Evolutionary conservation across 2,113 vertebrate species (phyloP).

Genomic region (Gambusia holbrooki): DNA sequence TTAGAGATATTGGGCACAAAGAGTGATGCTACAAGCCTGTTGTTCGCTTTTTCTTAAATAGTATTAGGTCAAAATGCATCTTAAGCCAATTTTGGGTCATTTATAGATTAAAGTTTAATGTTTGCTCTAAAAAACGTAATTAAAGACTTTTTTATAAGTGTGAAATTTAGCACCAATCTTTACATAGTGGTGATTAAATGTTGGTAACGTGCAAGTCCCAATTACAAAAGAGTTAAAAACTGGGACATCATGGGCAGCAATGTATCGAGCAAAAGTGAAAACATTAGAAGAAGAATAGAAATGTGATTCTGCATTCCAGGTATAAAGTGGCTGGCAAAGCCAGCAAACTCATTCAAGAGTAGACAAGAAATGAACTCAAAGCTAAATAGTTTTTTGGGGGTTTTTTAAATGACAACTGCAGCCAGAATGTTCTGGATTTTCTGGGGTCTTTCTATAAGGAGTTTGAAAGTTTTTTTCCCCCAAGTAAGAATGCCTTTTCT

Average conservation of each 20-base stretch:
- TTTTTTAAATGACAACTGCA: too few relatives aligned
- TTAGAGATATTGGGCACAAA: conserved; percentile 27
- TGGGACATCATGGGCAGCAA: not conserved
- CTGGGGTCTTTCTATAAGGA: too few relatives aligned
- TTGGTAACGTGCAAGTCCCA: not conserved
- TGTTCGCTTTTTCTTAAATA: not conserved
- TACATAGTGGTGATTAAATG: not conserved
- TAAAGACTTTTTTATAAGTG: not conserved
- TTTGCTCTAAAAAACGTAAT: conserved; percentile 19
- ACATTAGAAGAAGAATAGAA: not conserved
- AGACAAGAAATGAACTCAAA: not conserved
- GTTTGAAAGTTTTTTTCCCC: too few relatives aligned
- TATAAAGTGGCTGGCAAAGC: not conserved
- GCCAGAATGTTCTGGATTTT: too few relatives aligned
- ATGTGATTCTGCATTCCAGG: not conserved
- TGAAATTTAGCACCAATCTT: not conserved
- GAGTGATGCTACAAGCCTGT: conserved; percentile 2
- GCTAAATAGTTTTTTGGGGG: too few relatives aligned
- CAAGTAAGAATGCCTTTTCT: too few relatives aligned
- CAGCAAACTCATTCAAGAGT: not conserved
- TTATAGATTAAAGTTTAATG: conserved; percentile 1
- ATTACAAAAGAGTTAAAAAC: too few relatives aligned
- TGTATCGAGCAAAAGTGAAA: not conserved
- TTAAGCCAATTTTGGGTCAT: conserved; percentile 6
- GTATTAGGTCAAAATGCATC: conserved; percentile 2